A percentile compares a stretch with the other conserved stretches of the same genome.
phyloP scores from a whole-genome alignment of 1,140 invertebrate genomes.

The Zaprionus gabonicus region DNA sequence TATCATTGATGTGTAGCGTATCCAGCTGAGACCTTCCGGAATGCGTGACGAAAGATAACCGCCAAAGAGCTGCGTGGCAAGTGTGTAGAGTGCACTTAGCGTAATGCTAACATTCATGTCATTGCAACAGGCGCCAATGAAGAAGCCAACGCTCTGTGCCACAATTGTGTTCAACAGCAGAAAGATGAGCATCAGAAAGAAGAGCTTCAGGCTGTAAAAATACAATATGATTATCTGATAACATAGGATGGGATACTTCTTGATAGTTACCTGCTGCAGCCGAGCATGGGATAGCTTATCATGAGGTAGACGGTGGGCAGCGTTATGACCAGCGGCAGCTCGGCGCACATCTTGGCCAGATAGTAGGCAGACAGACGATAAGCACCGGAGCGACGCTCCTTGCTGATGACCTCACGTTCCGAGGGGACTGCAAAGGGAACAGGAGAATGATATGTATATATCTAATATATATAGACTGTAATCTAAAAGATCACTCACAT shows the following conservation, averaged over 20 bases:
- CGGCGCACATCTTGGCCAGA: conserved; percentile 93
- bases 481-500: conserved; percentile 76
- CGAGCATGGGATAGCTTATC: conserved; percentile 92
- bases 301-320: conserved; percentile 92
- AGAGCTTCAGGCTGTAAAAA: conserved; percentile 87
- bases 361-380: conserved; percentile 94
- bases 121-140: conserved; percentile 92
- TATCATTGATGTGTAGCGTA: conserved; percentile 91
- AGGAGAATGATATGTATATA: too few relatives aligned
- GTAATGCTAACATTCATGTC: conserved; percentile 93
- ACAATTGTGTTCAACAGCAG: conserved; percentile 91
- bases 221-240: not conserved
- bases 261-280: conserved; percentile 73
- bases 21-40: conserved; percentile 92
- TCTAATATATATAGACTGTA: too few relatives aligned
- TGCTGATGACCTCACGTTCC: conserved; percentile 93
- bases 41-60: conserved; percentile 92
- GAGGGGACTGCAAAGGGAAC: conserved; percentile 88
- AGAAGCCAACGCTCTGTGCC: conserved; percentile 93
- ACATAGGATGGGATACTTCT: not conserved
- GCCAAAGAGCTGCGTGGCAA: conserved; percentile 92
- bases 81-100: conserved; percentile 91
- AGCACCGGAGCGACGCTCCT: conserved; percentile 92
- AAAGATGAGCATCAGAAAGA: conserved; percentile 90
- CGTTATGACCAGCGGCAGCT: conserved; percentile 91